Evolutionary conservation across 2,113 vertebrate species (phyloP).

Genomic region (Mandrillus leucophaeus): DNA sequence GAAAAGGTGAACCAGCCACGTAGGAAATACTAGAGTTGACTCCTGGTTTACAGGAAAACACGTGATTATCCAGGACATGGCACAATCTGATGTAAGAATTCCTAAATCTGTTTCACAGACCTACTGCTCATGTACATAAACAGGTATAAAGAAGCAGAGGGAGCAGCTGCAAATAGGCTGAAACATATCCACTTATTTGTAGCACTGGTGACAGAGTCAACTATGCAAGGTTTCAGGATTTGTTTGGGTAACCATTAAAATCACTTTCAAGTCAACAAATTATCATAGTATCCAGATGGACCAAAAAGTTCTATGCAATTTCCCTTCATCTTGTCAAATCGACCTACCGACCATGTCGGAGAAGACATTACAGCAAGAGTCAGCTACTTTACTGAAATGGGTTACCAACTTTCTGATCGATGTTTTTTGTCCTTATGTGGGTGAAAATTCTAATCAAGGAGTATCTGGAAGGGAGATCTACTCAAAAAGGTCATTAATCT

Average conservation of each 20-base stretch:
- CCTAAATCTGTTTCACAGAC: slow-evolving; percentile 66
- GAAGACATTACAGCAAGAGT: neutral
- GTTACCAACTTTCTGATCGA: neutral
- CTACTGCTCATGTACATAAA: slow-evolving; percentile 22
- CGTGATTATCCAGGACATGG: slow-evolving; percentile 39
- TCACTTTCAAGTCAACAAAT: slow-evolving; percentile 52
- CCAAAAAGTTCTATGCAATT: slow-evolving; percentile 33
- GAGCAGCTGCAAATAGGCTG: slow-evolving; percentile 25
- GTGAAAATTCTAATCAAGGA: slow-evolving; percentile 16
- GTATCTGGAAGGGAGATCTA: slow-evolving; percentile 14
- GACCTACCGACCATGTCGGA: neutral
- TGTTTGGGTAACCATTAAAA: slow-evolving; percentile 10
- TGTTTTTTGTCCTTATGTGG: neutral
- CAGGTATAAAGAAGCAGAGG: slow-evolving; percentile 3
- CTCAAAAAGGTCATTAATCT: slow-evolving; percentile 27
- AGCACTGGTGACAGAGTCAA: neutral
- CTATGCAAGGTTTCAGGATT: slow-evolving; percentile 11
- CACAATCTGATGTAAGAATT: slow-evolving; percentile 43
- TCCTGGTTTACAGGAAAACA: slow-evolving; percentile 61
- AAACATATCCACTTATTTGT: neutral
- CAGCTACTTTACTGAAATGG: slow-evolving; percentile 41
- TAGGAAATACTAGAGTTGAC: slow-evolving; percentile 53
- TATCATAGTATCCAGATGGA: neutral
- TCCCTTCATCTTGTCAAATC: neutral
- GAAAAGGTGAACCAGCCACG: slow-evolving; percentile 52